A percentile compares a stretch with the other conserved stretches of the same genome.
Conservation (phyloP, 2,797 vertebrate genomes). For the Moxostoma hubbsi region DNA sequence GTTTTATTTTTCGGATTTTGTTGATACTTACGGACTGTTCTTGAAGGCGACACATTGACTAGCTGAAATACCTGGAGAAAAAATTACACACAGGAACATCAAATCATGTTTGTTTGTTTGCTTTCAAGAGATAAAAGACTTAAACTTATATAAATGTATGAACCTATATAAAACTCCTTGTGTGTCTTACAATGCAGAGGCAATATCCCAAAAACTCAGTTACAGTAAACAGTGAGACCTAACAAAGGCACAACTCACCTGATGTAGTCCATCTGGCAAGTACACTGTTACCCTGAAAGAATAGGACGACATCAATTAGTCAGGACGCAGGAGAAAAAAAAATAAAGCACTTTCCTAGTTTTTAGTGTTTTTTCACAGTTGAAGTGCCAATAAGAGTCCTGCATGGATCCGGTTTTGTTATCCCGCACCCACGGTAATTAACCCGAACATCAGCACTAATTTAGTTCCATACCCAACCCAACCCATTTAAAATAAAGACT, state of each 20-base stretch:
- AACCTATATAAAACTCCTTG: no score
- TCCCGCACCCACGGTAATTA: no score
- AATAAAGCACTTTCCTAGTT: no score
- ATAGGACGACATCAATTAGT: constrained; percentile 27
- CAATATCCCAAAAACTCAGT: no score
- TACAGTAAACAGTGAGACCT: not conserved
- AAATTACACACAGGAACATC: constrained; percentile 12
- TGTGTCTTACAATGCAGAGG: no score
- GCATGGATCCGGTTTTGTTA: no score
- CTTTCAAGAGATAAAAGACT: not conserved
- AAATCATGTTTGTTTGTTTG: constrained; percentile 29
- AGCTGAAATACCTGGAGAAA: constrained; percentile 70
- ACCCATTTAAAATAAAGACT: no score
- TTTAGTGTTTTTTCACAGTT: no score
- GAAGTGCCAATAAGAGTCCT: no score
- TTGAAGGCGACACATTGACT: constrained; percentile 64
- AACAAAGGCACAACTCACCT: constrained; percentile 79
- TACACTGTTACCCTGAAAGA: constrained; percentile 86
- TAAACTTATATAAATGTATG: not conserved
- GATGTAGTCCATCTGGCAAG: constrained; percentile 82
- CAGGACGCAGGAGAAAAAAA: no score
- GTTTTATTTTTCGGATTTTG: not conserved
- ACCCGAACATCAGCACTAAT: no score
- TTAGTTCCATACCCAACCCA: no score
- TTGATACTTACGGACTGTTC: constrained; percentile 74